These are phyloP conservation scores for Ceyx margarethae DNA, from an alignment of 2,113 vertebrate species.

Conservation along the genomic window DNA sequence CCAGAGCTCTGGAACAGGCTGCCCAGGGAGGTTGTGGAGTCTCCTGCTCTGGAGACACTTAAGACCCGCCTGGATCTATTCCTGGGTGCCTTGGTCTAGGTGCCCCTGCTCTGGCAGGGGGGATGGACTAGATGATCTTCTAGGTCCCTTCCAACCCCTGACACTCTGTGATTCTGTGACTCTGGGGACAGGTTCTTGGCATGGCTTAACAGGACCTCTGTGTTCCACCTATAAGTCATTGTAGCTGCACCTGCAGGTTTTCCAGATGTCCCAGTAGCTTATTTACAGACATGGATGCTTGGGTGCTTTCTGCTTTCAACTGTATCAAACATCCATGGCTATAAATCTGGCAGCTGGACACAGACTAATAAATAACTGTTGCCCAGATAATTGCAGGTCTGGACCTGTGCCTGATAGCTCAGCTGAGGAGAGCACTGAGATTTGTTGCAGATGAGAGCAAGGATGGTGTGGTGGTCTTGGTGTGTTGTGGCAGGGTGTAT, in stretches of 20 bases:
- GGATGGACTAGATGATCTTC: no score
- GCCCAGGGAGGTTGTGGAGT: no score
- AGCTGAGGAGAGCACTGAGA: background rate
- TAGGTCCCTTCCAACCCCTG: no score
- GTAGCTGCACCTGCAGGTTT: background rate
- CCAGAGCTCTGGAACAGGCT: no score
- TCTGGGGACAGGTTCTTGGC: background rate
- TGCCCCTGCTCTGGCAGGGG: no score
- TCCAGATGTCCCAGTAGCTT: background rate
- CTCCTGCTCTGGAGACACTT: no score
- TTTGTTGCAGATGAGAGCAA: background rate
- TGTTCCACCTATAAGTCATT: background rate
- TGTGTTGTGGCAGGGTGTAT: background rate
- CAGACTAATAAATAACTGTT: conserved; percentile 16
- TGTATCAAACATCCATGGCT: background rate
- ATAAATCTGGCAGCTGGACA: conserved; percentile 42
- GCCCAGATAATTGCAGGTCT: background rate
- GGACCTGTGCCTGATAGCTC: background rate
- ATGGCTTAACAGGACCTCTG: background rate
- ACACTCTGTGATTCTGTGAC: no score
- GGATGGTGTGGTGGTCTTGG: background rate
- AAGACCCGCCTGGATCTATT: no score
- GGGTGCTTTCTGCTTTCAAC: background rate
- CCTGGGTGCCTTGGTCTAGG: no score
- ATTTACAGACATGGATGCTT: background rate